These are phyloP conservation scores for Lasioglossum lativentre DNA, from an alignment of 2,888 invertebrate genomes.

Conservation along the genomic window DNA sequence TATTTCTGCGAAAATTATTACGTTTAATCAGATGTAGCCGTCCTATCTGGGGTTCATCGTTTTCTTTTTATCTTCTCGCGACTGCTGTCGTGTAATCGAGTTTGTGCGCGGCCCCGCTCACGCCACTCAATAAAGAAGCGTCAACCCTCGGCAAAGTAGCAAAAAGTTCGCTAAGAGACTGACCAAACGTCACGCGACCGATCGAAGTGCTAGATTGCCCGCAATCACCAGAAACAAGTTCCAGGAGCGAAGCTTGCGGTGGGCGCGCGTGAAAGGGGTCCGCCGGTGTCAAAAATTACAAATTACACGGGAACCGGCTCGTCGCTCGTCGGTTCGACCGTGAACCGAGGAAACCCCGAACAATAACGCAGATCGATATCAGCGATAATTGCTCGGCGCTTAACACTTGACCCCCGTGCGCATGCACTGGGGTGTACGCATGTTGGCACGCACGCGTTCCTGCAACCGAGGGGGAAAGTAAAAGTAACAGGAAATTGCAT, in stretches of 20 bases:
- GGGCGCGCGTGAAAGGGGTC: not conserved
- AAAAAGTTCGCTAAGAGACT: constrained; percentile 3
- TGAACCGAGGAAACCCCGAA: constrained; percentile 36
- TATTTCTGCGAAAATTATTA: not conserved
- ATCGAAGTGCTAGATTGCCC: not conserved
- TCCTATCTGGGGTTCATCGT: not conserved
- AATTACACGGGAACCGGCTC: constrained; percentile 25
- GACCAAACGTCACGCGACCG: constrained; percentile 1
- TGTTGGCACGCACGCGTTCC: constrained; percentile 37
- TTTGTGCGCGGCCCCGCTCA: not conserved
- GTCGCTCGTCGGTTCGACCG: constrained; percentile 12
- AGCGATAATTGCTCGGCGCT: constrained; percentile 59
- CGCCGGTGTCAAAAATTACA: constrained; percentile 20
- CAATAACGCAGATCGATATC: constrained; percentile 62
- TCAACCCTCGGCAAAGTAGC: not conserved
- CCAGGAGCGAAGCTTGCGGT: not conserved
- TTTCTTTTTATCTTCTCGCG: not conserved
- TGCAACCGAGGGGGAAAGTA: constrained; percentile 49
- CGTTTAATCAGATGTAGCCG: not conserved
- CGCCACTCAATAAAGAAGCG: not conserved
- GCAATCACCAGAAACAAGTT: not conserved
- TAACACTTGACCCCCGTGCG: constrained; percentile 65
- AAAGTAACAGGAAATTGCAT: constrained; percentile 62
- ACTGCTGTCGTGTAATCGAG: not conserved
- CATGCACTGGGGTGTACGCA: constrained; percentile 46